phyloP scores from a whole-genome alignment of 2,797 vertebrate species.

The Halcyon smyrnensis region DNA sequence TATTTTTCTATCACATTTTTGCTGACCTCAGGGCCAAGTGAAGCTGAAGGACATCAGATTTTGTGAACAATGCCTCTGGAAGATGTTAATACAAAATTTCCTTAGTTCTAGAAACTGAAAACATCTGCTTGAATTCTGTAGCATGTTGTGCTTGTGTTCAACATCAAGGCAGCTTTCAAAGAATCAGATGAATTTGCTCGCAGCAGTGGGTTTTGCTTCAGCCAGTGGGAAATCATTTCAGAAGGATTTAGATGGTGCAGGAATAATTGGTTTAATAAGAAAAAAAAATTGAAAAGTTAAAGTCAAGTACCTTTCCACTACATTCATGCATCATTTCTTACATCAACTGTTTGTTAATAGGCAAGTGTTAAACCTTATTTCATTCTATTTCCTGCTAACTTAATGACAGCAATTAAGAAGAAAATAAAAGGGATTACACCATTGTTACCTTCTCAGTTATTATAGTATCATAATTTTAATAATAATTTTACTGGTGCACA shows the following conservation, averaged over 20 bases:
- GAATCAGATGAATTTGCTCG: not conserved
- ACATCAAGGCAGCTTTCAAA: not conserved
- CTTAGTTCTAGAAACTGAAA: slow-evolving; percentile 29
- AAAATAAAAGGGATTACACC: not conserved
- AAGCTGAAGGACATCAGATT: not conserved
- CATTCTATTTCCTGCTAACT: not conserved
- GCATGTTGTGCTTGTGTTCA: not conserved
- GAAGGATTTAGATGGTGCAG: not conserved
- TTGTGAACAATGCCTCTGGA: not conserved
- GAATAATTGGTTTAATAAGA: slow-evolving; percentile 15
- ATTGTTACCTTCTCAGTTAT: not conserved
- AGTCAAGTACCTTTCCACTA: not conserved
- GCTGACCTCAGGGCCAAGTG: not conserved
- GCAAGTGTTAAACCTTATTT: not conserved
- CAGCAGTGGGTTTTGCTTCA: slow-evolving; percentile 12
- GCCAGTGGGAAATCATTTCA: not conserved
- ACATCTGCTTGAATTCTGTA: not conserved
- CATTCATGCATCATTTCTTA: not conserved
- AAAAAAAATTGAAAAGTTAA: not conserved
- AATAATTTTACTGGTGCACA: not conserved
- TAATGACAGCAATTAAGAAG: not conserved
- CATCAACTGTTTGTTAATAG: not conserved
- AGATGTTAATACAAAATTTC: not conserved
- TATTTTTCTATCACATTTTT: not conserved
- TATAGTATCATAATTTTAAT: not conserved